These are phyloP conservation scores for Platysternon megacephalum DNA, from an alignment of 2,113 vertebrate genomes.

Conservation along the genomic window DNA sequence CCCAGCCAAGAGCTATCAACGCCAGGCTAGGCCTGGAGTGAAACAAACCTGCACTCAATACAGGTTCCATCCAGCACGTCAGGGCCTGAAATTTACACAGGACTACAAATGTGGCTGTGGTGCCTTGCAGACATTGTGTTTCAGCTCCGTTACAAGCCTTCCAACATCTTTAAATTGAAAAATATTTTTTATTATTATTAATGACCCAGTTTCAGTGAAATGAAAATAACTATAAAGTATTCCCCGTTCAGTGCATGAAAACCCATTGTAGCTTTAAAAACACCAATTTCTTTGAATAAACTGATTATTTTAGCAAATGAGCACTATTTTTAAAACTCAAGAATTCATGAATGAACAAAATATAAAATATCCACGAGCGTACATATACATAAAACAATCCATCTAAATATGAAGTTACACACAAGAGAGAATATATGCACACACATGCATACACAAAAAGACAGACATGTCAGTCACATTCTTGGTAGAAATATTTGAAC, in stretches of 20 bases:
- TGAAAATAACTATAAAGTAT: slow-evolving; percentile 16
- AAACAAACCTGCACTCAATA: not conserved
- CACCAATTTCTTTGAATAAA: slow-evolving; percentile 43
- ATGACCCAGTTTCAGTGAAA: not conserved
- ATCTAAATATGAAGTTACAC: slow-evolving; percentile 4
- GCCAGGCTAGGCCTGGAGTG: not conserved
- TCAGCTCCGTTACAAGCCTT: not conserved
- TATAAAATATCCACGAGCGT: slow-evolving; percentile 50
- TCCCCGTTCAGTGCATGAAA: slow-evolving; percentile 21
- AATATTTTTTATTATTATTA: not conserved
- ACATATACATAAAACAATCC: not conserved
- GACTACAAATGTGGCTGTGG: not conserved
- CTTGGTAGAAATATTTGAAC: not conserved
- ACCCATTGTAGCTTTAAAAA: slow-evolving; percentile 18
- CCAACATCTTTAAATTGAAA: not conserved
- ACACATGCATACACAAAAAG: not conserved
- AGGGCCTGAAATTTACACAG: not conserved
- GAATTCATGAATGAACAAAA: slow-evolving; percentile 50
- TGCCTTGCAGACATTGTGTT: not conserved
- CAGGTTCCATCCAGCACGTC: not conserved
- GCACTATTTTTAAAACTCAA: slow-evolving; percentile 58
- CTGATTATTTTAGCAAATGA: slow-evolving; percentile 60
- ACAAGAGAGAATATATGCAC: not conserved
- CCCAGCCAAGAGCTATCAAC: slow-evolving; percentile 42
- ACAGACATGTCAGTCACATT: not conserved